Percentiles rank a stretch among this genome's conserved stretches.
Conservation (phyloP, 1,140 invertebrate species). For the Nasonia giraulti region DNA sequence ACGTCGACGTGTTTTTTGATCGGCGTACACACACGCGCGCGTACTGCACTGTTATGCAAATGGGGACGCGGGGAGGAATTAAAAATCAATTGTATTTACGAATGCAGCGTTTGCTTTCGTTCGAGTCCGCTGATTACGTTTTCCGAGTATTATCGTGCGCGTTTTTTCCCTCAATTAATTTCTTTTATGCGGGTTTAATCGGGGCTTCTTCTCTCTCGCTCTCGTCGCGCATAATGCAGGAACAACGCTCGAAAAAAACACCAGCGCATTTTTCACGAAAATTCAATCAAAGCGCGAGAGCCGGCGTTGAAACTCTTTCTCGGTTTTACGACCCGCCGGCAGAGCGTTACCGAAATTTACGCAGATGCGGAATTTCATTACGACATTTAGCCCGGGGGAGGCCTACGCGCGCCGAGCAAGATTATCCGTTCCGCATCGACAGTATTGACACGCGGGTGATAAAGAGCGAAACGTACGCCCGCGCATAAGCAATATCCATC, state of each 20-base stretch:
- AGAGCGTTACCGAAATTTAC: conserved; percentile 7
- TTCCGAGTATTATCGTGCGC: background rate
- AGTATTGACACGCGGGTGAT: conserved; percentile 1
- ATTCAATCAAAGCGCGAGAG: no score
- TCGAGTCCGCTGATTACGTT: conserved; percentile 3
- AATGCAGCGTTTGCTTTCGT: background rate
- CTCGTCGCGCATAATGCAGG: no score
- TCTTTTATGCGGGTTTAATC: background rate
- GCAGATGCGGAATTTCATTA: background rate
- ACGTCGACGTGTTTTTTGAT: no score
- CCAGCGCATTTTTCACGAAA: no score
- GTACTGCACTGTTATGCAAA: conserved; percentile 8
- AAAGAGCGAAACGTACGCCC: conserved; percentile 25
- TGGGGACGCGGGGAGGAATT: background rate
- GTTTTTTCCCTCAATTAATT: background rate
- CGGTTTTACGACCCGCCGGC: no score
- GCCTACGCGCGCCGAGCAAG: background rate
- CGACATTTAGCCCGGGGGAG: background rate
- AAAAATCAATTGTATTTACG: conserved; percentile 15
- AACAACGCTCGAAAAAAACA: background rate
- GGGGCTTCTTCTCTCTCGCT: no score
- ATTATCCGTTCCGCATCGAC: background rate
- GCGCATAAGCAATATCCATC: background rate
- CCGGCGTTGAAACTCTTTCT: no score
- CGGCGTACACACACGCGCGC: background rate